Percentiles rank a stretch among this genome's conserved stretches.
Conservation (phyloP, 1,140 invertebrate species). For the Euschistus heros region DNA sequence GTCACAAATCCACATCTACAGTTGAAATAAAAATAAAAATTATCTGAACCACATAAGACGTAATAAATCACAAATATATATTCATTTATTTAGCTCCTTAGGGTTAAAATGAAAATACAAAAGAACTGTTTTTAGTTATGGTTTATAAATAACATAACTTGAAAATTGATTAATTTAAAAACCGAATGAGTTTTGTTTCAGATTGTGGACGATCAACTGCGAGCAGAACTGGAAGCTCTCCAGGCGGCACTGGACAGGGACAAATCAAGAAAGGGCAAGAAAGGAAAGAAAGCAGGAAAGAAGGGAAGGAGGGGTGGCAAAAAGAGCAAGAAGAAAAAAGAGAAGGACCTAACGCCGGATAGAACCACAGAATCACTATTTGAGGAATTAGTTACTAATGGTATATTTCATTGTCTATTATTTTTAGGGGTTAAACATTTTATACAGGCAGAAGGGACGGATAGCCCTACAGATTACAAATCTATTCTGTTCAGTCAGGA, state of each 20-base stretch:
- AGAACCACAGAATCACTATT: constrained; percentile 79
- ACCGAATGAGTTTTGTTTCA: constrained; percentile 13
- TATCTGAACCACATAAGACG: not conserved
- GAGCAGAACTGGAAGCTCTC: constrained; percentile 67
- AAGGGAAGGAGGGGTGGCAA: constrained; percentile 67
- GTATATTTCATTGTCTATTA: constrained; percentile 31
- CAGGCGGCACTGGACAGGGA: constrained; percentile 44
- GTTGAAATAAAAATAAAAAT: too few species aligned
- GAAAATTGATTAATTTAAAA: too few species aligned
- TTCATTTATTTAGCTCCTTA: too few species aligned
- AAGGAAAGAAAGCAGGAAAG: constrained; percentile 63
- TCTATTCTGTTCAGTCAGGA: too few species aligned
- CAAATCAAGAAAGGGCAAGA: constrained; percentile 60
- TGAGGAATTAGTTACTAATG: constrained; percentile 81
- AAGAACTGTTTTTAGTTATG: too few species aligned
- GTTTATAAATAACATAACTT: too few species aligned
- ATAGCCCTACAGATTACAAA: too few species aligned
- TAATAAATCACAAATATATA: too few species aligned
- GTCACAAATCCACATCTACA: too few species aligned
- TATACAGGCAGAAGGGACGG: too few species aligned
- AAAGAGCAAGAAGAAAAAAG: constrained; percentile 84
- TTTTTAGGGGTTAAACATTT: too few species aligned
- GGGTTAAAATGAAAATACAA: too few species aligned
- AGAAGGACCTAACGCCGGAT: constrained; percentile 91
- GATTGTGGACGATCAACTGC: constrained; percentile 74